These are phyloP conservation scores for Hedya salicella DNA, from an alignment of 2,888 invertebrate genomes.

Conservation along the genomic window DNA sequence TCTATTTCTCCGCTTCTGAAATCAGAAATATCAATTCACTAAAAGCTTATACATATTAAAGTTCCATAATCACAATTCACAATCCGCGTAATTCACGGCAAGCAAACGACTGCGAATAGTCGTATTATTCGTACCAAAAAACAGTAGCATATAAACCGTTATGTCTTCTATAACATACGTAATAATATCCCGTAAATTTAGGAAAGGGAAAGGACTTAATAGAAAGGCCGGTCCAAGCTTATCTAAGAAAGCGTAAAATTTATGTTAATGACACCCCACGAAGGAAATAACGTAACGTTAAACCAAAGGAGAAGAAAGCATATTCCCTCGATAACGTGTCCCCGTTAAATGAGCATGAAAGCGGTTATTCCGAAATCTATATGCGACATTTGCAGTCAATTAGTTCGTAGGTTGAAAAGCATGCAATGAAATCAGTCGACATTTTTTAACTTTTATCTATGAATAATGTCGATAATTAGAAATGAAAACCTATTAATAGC, in stretches of 20 bases:
- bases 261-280: slow-evolving; percentile 75
- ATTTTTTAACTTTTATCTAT: too few species aligned
- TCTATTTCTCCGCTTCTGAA: background rate
- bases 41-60: slow-evolving; percentile 35
- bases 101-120: slow-evolving; percentile 20
- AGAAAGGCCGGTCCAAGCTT: slow-evolving; percentile 71
- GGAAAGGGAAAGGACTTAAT: slow-evolving; percentile 64
- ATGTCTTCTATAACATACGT: slow-evolving; percentile 58
- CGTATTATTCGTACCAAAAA: slow-evolving; percentile 16
- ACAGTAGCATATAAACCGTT: slow-evolving; percentile 48
- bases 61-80: slow-evolving; percentile 23
- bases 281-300: slow-evolving; percentile 71
- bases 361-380: slow-evolving; percentile 53
- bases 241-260: slow-evolving; percentile 76
- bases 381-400: slow-evolving; percentile 47
- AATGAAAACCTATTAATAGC: too few species aligned
- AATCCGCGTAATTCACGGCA: slow-evolving; percentile 15
- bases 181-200: slow-evolving; percentile 67
- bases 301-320: slow-evolving; percentile 65
- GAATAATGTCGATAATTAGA: too few species aligned
- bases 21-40: slow-evolving; percentile 30
- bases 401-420: background rate
- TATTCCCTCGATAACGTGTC: slow-evolving; percentile 67
- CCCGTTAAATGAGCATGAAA: slow-evolving; percentile 65
- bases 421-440: background rate